Conservation (phyloP, 2,797 vertebrate genomes). For the Pterois miles region DNA sequence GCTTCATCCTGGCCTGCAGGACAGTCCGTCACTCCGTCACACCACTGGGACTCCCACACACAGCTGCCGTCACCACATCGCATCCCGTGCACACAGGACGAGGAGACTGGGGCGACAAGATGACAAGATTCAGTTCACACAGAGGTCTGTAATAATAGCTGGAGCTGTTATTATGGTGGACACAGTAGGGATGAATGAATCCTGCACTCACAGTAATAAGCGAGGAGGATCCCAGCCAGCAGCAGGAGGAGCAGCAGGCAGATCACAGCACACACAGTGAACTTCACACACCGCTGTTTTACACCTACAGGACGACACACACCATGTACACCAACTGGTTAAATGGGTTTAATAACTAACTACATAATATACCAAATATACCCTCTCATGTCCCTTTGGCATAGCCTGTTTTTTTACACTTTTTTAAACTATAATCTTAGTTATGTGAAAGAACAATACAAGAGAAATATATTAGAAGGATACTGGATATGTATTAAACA, state of each 20-base stretch:
- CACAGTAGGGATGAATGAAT: background rate
- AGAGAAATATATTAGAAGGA: too few species aligned
- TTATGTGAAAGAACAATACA: too few species aligned
- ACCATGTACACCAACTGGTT: background rate
- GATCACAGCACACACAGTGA: slow-evolving; percentile 61
- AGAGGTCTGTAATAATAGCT: background rate
- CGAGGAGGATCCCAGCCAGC: slow-evolving; percentile 79
- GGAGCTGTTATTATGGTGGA: background rate
- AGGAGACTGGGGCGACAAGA: slow-evolving; percentile 63
- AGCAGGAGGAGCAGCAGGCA: slow-evolving; percentile 69
- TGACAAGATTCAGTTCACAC: background rate
- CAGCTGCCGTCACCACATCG: slow-evolving; percentile 83
- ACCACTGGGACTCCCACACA: slow-evolving; percentile 84
- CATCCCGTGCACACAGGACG: slow-evolving; percentile 73
- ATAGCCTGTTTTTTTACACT: too few species aligned
- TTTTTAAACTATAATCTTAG: too few species aligned
- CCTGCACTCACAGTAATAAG: slow-evolving; percentile 86
- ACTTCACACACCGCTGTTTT: slow-evolving; percentile 66
- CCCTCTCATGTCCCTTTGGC: too few species aligned
- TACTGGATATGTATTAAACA: too few species aligned
- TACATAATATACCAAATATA: too few species aligned
- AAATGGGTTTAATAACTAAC: background rate
- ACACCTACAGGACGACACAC: slow-evolving; percentile 51
- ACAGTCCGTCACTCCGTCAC: slow-evolving; percentile 84
- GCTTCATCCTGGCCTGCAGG: slow-evolving; percentile 86